Evolutionary conservation across 2,888 invertebrate genomes (phyloP).

Genomic region (Rhabditoides inermis): DNA sequence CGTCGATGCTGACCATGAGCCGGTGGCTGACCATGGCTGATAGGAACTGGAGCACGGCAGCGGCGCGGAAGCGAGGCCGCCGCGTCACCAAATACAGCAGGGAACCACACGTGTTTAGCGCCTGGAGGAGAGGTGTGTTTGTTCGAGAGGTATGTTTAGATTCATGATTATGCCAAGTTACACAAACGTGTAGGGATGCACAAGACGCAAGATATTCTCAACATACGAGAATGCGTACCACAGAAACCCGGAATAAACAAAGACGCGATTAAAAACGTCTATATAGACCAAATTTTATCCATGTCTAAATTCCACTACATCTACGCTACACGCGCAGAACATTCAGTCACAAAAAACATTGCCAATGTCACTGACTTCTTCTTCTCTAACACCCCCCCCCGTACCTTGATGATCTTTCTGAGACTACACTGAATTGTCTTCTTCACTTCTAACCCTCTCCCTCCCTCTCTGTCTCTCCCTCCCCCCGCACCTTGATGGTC

Average conservation of each 20-base stretch:
- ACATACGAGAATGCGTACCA: background rate
- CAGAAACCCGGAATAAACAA: background rate
- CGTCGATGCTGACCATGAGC: constrained; percentile 35
- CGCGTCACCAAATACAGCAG: constrained; percentile 70
- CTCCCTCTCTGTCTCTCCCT: constrained; percentile 1
- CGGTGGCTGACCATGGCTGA: constrained; percentile 42
- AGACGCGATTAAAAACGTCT: no score
- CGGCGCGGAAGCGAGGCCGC: constrained; percentile 72
- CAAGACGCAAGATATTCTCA: background rate
- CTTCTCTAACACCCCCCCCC: constrained; percentile 10
- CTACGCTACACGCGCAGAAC: no score
- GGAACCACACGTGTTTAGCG: constrained; percentile 60
- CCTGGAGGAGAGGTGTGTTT: no score
- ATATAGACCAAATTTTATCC: no score
- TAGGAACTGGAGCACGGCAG: constrained; percentile 64
- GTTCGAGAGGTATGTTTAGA: no score
- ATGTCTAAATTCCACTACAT: no score
- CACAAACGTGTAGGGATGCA: background rate
- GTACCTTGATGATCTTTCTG: constrained; percentile 5
- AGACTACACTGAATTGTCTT: constrained; percentile 5
- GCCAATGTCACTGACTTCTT: constrained; percentile 10
- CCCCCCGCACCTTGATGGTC: constrained; percentile 16
- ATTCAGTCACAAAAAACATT: no score
- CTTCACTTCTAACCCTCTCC: constrained; percentile 8
- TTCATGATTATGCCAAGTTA: background rate